Conservation (phyloP, 1,140 invertebrate genomes). For the Drosophila baimaii region DNA sequence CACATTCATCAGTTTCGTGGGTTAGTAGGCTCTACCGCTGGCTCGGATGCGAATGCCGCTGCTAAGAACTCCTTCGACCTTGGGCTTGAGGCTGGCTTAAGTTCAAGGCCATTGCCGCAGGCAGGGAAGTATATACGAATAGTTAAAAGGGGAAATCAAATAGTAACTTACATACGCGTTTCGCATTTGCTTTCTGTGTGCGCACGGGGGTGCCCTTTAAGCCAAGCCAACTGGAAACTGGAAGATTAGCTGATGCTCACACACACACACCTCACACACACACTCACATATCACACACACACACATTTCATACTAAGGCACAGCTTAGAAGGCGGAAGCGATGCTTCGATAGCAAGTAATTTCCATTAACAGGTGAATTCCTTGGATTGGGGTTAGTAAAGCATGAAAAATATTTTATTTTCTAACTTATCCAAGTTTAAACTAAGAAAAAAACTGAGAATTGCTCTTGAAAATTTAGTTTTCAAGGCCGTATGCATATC, state of each 20-base stretch:
- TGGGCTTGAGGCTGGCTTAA: conserved; percentile 3
- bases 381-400: conserved; percentile 1
- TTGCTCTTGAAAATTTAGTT: neutral
- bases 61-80: conserved; percentile 24
- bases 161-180: conserved; percentile 63
- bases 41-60: conserved; percentile 19
- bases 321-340: conserved; percentile 26
- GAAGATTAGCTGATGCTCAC: conserved; percentile 66
- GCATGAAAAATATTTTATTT: neutral
- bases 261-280: conserved; percentile 13
- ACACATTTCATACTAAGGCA: conserved; percentile 1
- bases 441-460: neutral
- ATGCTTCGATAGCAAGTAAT: conserved; percentile 7
- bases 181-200: conserved; percentile 37
- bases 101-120: conserved; percentile 64
- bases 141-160: conserved; percentile 30
- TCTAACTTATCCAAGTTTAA: neutral
- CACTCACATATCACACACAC: neutral
- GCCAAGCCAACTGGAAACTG: conserved; percentile 78
- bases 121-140: conserved; percentile 10
- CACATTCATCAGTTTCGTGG: conserved; percentile 60
- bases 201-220: conserved; percentile 56
- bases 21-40: conserved; percentile 59
- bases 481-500: neutral
- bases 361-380: conserved; percentile 8